Base-by-base conservation (phyloP, 2,113 vertebrate genomes). In the Myrmecobius fasciatus region DNA sequence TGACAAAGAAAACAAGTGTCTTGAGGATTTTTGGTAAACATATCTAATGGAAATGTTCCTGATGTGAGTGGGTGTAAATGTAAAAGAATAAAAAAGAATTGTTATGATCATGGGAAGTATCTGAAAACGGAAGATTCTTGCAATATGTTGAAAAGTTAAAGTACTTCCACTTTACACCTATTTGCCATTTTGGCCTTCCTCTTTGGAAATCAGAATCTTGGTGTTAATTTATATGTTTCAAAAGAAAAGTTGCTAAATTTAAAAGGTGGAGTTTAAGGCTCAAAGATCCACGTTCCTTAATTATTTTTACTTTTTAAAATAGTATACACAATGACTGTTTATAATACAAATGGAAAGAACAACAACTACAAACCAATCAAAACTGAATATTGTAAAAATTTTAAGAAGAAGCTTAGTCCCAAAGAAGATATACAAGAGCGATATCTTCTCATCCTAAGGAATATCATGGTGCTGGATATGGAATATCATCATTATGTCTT, bases 41-140 rank as follows among this genome's bases (percentile, higher is more conserved):
- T 91, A 67, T 49, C 53, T 83, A 43, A 83, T 83, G n/a, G 67
- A 83, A 43, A 83, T 83, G 67, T 43, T 83, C 43, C 67, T 43
- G n/a, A 43, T 83, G 47, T 47, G 91, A 91, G 43, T 91, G 14
- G 25, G n/a, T 93, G 25, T 53, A 53, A 31, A 60, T 53, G 91
- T 91, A 91, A 52, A 94, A 93, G 91, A 25, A 52, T 93, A 60
- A 83, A 83, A n/a, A 88, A 53, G 17, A 11, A 49, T 7, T 90
- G 28, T 1, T 12, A 52, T 75, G 11, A 22, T 92, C 28, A 24
- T 43, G 49, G 31, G n/a, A 89, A 46, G 31, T 8, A 12, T 3
- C 94, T 91, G 31, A 60, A 95, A 92, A 92, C 1, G 0, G 20
- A 75, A 75, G 60, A n/a, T 14, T 17, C 31, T 17, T 75, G 60